Percentiles rank a stretch among this genome's conserved stretches.
Evolutionary conservation across 2,113 vertebrate species (phyloP).

Genomic region (Puma concolor): DNA sequence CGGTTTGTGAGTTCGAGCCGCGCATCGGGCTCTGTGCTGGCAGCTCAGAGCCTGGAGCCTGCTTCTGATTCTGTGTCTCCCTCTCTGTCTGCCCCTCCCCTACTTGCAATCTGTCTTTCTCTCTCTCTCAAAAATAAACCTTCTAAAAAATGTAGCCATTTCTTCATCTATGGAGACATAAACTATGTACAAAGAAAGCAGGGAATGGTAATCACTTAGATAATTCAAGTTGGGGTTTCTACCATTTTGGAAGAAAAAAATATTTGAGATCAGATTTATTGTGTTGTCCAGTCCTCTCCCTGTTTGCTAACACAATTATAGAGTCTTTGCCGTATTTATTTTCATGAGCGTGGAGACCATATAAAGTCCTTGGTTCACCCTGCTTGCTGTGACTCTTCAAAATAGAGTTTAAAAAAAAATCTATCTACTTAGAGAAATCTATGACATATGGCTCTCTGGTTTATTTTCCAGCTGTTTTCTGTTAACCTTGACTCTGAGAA

Average conservation of each 20-base stretch:
- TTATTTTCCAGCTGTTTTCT: conserved; percentile 78
- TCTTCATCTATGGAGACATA: not conserved
- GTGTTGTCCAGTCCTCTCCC: not conserved
- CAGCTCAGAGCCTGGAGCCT: not conserved
- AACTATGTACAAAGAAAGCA: not conserved
- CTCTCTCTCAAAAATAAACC: not conserved
- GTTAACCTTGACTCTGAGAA: conserved; percentile 73
- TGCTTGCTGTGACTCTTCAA: conserved; percentile 55
- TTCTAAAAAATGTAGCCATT: not conserved
- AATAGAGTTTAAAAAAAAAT: conserved; percentile 40
- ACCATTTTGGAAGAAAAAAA: not conserved
- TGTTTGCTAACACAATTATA: not conserved
- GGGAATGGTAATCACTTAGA: not conserved
- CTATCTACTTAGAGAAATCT: conserved; percentile 49
- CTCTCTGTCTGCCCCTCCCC: not conserved
- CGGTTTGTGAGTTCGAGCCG: not conserved
- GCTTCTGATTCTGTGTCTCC: too few relatives aligned
- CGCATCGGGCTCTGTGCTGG: not conserved
- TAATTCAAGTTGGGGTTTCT: not conserved
- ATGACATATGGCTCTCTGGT: conserved; percentile 53
- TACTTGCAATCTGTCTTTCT: not conserved
- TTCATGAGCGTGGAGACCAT: not conserved
- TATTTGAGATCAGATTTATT: not conserved
- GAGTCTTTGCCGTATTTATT: not conserved
- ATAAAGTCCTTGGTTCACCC: conserved; percentile 15